Evolutionary conservation across 2,113 vertebrate genomes (phyloP).

Genomic region (Nothobranchius furzeri): DNA sequence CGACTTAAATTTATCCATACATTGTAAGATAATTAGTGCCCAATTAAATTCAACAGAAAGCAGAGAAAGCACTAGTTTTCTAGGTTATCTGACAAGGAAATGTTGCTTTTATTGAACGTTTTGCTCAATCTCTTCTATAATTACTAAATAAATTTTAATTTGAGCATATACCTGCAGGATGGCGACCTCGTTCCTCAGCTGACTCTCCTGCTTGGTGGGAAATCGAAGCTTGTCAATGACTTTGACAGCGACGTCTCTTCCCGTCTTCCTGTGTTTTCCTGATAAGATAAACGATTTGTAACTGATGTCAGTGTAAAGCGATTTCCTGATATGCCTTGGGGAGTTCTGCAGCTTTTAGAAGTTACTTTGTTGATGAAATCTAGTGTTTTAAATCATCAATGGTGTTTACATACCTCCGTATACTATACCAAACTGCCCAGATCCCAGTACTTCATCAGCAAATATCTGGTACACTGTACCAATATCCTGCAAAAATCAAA

Average conservation of each 20-base stretch:
- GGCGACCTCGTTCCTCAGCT: conserved; percentile 84
- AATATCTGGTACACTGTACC: conserved; percentile 92
- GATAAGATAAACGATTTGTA: background rate
- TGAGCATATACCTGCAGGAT: conserved; percentile 77
- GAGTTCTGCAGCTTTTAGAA: background rate
- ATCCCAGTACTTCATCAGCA: conserved; percentile 90
- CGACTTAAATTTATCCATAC: background rate
- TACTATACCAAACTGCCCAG: conserved; percentile 92
- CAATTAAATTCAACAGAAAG: no score
- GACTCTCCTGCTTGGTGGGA: conserved; percentile 85
- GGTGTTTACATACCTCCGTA: conserved; percentile 82
- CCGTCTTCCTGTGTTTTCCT: conserved; percentile 80
- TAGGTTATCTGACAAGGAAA: background rate
- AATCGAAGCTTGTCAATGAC: conserved; percentile 85
- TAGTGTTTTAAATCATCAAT: background rate
- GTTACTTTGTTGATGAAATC: no score
- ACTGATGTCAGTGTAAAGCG: background rate
- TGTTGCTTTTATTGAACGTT: background rate
- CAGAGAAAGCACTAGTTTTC: background rate
- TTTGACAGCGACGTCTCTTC: conserved; percentile 79
- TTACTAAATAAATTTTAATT: no score
- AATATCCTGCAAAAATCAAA: conserved; percentile 80
- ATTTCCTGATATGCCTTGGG: background rate
- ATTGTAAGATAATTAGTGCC: background rate
- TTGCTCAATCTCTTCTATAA: no score